Percentiles rank a stretch among this genome's conserved stretches.
Evolutionary conservation across 53 echinoderm and acorn worm genomes (phyloP).

Genomic region (Echinarachnius parma): DNA sequence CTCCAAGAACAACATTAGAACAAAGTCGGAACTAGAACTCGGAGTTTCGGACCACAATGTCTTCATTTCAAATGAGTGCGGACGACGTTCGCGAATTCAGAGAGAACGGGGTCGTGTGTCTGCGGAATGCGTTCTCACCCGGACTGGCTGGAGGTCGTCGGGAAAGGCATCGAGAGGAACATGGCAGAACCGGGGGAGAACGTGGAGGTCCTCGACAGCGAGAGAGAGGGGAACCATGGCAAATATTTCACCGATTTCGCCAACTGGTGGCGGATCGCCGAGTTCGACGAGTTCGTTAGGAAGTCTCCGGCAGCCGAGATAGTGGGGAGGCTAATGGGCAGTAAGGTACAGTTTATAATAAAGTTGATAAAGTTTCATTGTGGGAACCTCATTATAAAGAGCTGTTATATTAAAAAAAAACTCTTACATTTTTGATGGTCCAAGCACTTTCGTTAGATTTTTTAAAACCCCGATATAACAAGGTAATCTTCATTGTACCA

Average conservation of each 20-base stretch:
- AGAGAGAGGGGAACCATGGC: slow-evolving; percentile 13
- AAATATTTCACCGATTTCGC: slow-evolving; percentile 51
- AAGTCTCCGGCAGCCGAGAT: slow-evolving; percentile 46
- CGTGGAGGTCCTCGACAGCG: slow-evolving; percentile 16
- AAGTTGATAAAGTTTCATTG: too few relatives aligned
- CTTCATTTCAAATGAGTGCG: too few relatives aligned
- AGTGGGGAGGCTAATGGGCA: slow-evolving; percentile 34
- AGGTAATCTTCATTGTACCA: too few relatives aligned
- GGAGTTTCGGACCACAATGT: too few relatives aligned
- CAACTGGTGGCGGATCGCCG: slow-evolving; percentile 46
- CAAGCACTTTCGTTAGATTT: too few relatives aligned
- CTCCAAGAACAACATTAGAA: not conserved
- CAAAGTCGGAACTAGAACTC: not conserved
- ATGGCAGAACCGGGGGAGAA: slow-evolving; percentile 35
- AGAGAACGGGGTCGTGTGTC: slow-evolving; percentile 50
- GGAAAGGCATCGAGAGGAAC: slow-evolving; percentile 32
- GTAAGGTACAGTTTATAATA: slow-evolving; percentile 30
- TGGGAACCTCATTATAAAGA: too few relatives aligned
- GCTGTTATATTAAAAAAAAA: too few relatives aligned
- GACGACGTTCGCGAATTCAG: slow-evolving; percentile 17
- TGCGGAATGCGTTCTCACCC: slow-evolving; percentile 13
- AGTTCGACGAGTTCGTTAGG: slow-evolving; percentile 41
- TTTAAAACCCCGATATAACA: too few relatives aligned
- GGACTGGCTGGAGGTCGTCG: slow-evolving; percentile 36
- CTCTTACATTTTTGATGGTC: too few relatives aligned